Evolutionary conservation across 2,113 vertebrate species (phyloP).

Genomic region (Alligator mississippiensis): DNA sequence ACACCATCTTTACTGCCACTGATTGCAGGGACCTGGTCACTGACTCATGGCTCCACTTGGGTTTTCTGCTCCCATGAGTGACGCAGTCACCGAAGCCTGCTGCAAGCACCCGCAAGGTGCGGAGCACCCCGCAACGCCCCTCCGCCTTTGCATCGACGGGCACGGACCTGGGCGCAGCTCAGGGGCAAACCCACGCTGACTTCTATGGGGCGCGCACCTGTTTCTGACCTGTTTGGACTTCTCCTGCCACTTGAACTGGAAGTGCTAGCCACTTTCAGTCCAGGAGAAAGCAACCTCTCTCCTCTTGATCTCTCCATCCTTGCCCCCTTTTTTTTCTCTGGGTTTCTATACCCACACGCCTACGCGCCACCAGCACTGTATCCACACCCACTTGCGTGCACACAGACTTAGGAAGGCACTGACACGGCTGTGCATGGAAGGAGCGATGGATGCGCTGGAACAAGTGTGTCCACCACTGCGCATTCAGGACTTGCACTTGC

Average conservation of each 20-base stretch:
- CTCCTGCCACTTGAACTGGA: not conserved
- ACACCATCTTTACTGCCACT: not conserved
- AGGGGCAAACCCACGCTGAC: fast-evolving
- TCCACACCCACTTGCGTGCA: not conserved
- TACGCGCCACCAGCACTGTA: not conserved
- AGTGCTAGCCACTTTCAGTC: not conserved
- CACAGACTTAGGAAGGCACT: not conserved
- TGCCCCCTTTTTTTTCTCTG: not conserved
- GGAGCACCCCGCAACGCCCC: not conserved
- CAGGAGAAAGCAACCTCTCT: not conserved
- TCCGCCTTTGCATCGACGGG: fast-evolving
- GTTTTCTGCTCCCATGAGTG: constrained; percentile 2
- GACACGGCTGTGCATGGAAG: not conserved
- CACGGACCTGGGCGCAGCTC: not conserved
- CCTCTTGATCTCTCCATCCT: not conserved
- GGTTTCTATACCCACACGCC: not conserved
- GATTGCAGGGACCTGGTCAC: not conserved
- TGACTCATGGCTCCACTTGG: not conserved
- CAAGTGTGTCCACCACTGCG: not conserved
- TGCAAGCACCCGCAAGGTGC: not conserved
- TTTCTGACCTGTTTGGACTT: not conserved
- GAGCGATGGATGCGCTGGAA: not conserved
- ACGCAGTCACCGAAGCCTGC: constrained; percentile 12
- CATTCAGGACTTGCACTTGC: not conserved
- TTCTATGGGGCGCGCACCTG: not conserved